These are phyloP conservation scores for Nycteola revayana DNA, from an alignment of 2,888 invertebrate species.

Conservation along the genomic window DNA sequence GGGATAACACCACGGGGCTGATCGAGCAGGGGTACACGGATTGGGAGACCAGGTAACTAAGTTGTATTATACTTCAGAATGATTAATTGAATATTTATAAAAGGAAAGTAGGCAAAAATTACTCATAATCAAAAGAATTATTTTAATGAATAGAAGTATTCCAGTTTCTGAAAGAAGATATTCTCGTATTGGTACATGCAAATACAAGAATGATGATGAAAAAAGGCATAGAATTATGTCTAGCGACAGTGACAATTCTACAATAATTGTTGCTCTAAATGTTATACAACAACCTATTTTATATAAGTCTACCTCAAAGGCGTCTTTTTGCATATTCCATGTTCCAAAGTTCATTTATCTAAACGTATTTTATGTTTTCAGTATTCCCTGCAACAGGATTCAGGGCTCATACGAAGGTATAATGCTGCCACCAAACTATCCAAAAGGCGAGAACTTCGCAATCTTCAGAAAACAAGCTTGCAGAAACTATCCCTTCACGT, in stretches of 20 bases:
- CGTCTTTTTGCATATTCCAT: too few relatives aligned
- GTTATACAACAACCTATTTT: too few relatives aligned
- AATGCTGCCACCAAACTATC: slow-evolving; percentile 84
- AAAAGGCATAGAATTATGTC: too few relatives aligned
- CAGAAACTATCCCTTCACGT: slow-evolving; percentile 82
- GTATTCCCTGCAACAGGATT: slow-evolving; percentile 86
- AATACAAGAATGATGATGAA: too few relatives aligned
- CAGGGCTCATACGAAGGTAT: slow-evolving; percentile 88
- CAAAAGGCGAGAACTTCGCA: slow-evolving; percentile 75
- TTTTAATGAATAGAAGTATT: too few relatives aligned
- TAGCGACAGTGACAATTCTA: too few relatives aligned
- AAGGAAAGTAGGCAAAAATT: too few relatives aligned
- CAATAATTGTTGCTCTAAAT: too few relatives aligned
- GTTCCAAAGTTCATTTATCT: neutral
- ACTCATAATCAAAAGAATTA: too few relatives aligned
- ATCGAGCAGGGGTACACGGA: slow-evolving; percentile 85
- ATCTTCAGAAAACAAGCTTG: slow-evolving; percentile 92
- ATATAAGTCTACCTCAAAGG: neutral
- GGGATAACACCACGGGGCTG: slow-evolving; percentile 86
- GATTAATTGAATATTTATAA: too few relatives aligned
- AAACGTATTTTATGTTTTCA: slow-evolving; percentile 32
- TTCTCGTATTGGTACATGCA: neutral
- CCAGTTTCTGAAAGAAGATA: neutral
- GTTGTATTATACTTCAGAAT: too few relatives aligned
- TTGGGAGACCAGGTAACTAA: slow-evolving; percentile 61